Evolutionary conservation across 2,797 vertebrate species (phyloP).

Genomic region (Sebastes vulpes): DNA sequence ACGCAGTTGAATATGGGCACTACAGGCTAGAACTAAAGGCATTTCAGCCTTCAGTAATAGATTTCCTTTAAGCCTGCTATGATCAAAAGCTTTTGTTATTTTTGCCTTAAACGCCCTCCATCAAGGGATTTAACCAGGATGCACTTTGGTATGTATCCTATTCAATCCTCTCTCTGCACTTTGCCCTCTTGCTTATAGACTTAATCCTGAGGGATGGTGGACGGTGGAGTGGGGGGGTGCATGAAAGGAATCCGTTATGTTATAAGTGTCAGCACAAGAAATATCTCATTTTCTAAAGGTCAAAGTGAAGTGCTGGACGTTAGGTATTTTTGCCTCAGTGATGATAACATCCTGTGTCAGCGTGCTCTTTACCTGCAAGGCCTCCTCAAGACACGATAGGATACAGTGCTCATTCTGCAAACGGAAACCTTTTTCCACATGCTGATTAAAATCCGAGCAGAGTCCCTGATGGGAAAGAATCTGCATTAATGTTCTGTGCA

Average conservation of each 20-base stretch:
- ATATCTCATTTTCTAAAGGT: slow-evolving; percentile 59
- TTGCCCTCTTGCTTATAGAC: slow-evolving; percentile 51
- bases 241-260: slow-evolving; percentile 29
- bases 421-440: slow-evolving; percentile 3
- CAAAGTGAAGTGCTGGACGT: slow-evolving; percentile 24
- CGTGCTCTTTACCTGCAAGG: slow-evolving; percentile 53
- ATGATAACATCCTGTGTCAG: slow-evolving; percentile 46
- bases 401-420: background rate
- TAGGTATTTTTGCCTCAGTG: background rate
- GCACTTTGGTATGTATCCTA: slow-evolving; percentile 63
- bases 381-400: background rate
- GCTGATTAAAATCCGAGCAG: slow-evolving; percentile 52
- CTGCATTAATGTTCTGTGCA: slow-evolving; percentile 61
- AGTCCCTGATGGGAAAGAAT: slow-evolving; percentile 35
- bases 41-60: slow-evolving; percentile 43
- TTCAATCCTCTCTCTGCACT: slow-evolving; percentile 76
- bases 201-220: slow-evolving; percentile 55
- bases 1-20: background rate
- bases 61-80: slow-evolving; percentile 66
- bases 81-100: slow-evolving; percentile 81
- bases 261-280: slow-evolving; percentile 46
- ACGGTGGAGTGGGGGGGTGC: slow-evolving; percentile 6
- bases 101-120: slow-evolving; percentile 63
- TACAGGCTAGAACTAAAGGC: slow-evolving; percentile 17
- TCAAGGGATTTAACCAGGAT: slow-evolving; percentile 74